These are phyloP conservation scores for Agelas oroides DNA, from an alignment of 37 sponge, comb jelly and placozoan species.

Conservation along the genomic window DNA sequence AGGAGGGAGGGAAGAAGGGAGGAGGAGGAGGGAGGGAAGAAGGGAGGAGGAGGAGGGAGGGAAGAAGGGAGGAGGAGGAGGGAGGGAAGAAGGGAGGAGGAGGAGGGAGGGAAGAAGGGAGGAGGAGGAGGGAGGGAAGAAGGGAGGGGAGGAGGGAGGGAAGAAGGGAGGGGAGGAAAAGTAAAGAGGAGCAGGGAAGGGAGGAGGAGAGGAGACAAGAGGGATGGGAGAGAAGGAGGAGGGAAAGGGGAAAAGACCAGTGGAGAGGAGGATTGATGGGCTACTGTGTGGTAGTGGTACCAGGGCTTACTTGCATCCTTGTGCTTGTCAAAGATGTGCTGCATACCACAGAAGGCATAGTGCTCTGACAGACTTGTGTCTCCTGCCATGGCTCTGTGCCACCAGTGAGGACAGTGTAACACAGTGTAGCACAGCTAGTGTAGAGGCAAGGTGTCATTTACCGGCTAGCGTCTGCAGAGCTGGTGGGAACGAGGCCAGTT, in stretches of 20 bases:
- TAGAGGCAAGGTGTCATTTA: background rate
- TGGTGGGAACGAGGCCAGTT: conserved; percentile 79
- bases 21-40: too few species aligned
- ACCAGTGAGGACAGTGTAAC: background rate
- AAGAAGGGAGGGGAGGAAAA: background rate
- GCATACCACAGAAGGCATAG: conserved; percentile 91
- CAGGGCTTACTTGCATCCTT: conserved; percentile 60
- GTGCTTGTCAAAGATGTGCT: conserved; percentile 89
- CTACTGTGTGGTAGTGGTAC: background rate
- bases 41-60: background rate
- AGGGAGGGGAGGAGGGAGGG: background rate
- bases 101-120: background rate
- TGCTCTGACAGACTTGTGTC: conserved; percentile 73
- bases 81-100: background rate
- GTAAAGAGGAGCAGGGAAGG: background rate
- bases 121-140: background rate
- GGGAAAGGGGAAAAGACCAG: too few species aligned
- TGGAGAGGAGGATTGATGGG: too few species aligned
- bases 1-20: too few species aligned
- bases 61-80: background rate
- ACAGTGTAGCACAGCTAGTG: too few species aligned
- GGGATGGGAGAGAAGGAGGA: too few species aligned
- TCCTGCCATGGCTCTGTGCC: conserved; percentile 83
- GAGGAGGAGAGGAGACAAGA: too few species aligned
- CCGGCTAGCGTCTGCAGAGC: conserved; percentile 87